phyloP scores from a whole-genome alignment of 2,888 invertebrate genomes.

The Drosophila prostipennis region DNA sequence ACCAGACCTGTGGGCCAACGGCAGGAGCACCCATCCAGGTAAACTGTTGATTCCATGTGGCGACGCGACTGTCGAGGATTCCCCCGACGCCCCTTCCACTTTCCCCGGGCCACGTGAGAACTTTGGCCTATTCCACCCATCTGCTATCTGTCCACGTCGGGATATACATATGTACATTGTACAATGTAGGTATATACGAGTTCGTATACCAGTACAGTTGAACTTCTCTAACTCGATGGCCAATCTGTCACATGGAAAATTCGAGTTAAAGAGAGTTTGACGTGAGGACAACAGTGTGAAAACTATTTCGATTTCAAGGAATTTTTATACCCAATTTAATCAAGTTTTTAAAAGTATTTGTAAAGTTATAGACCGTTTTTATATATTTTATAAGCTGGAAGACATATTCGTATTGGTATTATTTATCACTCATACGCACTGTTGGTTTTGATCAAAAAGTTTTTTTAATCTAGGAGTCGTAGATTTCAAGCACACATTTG shows the following conservation, averaged over 20 bases:
- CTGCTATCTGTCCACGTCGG: constrained; percentile 36
- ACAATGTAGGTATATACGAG: background rate
- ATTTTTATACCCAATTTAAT: too few relatives aligned
- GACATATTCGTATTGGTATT: too few relatives aligned
- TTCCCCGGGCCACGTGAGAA: constrained; percentile 20
- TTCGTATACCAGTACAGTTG: constrained; percentile 12
- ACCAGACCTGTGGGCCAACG: constrained; percentile 19
- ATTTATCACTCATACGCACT: too few relatives aligned
- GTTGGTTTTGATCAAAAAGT: too few relatives aligned
- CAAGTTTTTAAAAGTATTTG: too few relatives aligned
- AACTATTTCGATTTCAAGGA: background rate
- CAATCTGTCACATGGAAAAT: constrained; percentile 18
- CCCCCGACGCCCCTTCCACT: constrained; percentile 1
- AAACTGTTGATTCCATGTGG: constrained; percentile 75
- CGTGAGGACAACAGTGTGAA: background rate
- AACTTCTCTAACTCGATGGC: constrained; percentile 20
- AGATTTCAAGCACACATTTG: too few relatives aligned
- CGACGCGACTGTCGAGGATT: constrained; percentile 45
- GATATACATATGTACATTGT: background rate
- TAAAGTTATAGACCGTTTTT: too few relatives aligned
- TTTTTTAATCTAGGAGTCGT: background rate
- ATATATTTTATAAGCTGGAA: too few relatives aligned
- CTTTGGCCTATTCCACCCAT: constrained; percentile 27
- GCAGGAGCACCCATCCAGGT: constrained; percentile 61
- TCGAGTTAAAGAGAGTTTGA: constrained; percentile 6